A percentile compares a stretch with the other conserved stretches of the same genome.
phyloP scores from a whole-genome alignment of 2,888 invertebrate species.

The Coleophora flavipennella region DNA sequence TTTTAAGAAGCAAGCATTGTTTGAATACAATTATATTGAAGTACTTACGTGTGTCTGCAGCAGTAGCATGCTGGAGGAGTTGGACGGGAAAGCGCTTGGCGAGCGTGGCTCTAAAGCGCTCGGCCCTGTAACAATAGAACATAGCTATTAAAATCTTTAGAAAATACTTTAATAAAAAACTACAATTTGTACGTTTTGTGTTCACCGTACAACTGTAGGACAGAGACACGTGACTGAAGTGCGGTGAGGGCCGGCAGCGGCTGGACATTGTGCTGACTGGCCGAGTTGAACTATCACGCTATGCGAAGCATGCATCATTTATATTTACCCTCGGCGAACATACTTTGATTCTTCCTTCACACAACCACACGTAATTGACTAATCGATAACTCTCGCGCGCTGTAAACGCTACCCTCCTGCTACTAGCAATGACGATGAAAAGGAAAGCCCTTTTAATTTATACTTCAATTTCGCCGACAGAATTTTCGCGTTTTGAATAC shows the following conservation, averaged over 20 bases:
- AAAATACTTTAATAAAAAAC: too few species aligned
- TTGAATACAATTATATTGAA: neutral
- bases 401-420: conserved; percentile 31
- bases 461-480: conserved; percentile 56
- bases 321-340: conserved; percentile 72
- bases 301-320: conserved; percentile 71
- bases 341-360: conserved; percentile 67
- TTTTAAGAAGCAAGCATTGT: neutral
- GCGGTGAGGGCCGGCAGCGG: conserved; percentile 36
- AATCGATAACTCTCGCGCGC: conserved; percentile 48
- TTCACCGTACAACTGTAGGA: conserved; percentile 18
- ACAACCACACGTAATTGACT: conserved; percentile 48
- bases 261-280: conserved; percentile 43
- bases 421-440: conserved; percentile 43
- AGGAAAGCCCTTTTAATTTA: conserved; percentile 59
- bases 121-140: conserved; percentile 60
- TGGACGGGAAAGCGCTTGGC: conserved; percentile 71
- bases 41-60: conserved; percentile 89
- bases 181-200: too few species aligned
- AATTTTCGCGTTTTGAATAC: conserved; percentile 70
- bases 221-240: conserved; percentile 20
- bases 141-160: too few species aligned
- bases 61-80: conserved; percentile 91
- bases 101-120: conserved; percentile 71
- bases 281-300: conserved; percentile 74